Conservation (phyloP, 2,888 invertebrate genomes). For the Smittia sp. region DNA sequence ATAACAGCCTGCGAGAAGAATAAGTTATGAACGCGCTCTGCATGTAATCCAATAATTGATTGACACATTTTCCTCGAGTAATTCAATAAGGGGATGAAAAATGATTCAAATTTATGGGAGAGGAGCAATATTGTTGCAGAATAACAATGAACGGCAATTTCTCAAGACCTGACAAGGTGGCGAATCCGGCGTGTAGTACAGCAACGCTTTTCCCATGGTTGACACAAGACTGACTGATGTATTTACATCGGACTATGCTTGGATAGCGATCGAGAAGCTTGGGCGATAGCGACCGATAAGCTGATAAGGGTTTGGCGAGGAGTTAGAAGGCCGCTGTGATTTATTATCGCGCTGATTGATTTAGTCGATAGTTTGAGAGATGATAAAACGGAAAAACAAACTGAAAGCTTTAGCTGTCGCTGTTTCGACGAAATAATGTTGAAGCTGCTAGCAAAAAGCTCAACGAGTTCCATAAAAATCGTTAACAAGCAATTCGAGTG, state of each 20-base stretch:
- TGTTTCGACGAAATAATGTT: too few species aligned
- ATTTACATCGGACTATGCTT: not conserved
- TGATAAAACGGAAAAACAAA: too few species aligned
- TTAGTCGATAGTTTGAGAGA: too few species aligned
- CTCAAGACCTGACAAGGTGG: constrained; percentile 32
- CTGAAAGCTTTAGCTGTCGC: too few species aligned
- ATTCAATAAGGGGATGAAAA: not conserved
- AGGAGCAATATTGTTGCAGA: not conserved
- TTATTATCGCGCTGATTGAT: too few species aligned
- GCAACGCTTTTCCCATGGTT: constrained; percentile 16
- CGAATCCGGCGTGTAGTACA: constrained; percentile 16
- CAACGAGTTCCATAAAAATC: too few species aligned
- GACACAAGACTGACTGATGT: not conserved
- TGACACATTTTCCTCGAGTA: constrained; percentile 1
- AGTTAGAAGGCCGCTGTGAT: too few species aligned
- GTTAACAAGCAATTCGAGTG: too few species aligned
- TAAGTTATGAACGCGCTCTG: not conserved
- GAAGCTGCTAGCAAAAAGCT: too few species aligned
- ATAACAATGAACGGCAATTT: not conserved
- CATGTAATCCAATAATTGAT: constrained; percentile 23
- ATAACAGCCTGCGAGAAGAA: not conserved
- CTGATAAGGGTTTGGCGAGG: too few species aligned
- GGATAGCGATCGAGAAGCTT: too few species aligned
- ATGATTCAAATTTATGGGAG: not conserved
- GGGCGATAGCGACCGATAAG: too few species aligned